Evolutionary conservation across 2,113 vertebrate species (phyloP), one percentile per base, ranked within the genome.

Genomic region (Semnornis frantzii): DNA sequence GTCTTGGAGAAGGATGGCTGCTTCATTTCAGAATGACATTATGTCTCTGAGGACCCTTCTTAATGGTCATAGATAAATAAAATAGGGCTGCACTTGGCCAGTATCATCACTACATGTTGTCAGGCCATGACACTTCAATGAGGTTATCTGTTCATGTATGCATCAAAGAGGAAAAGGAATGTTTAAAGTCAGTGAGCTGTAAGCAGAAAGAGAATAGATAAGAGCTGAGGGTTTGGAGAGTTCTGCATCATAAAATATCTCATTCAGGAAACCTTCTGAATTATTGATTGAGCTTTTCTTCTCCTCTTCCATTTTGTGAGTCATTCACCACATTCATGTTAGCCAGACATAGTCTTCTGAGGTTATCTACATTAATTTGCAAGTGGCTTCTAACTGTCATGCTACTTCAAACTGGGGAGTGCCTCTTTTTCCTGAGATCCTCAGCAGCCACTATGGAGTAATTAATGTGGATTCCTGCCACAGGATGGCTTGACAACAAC

Each of bases 121-220:
- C 17, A 31, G 74, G 64, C 39, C 59, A 44, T 44, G 42, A 25
- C 31, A 46, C 71, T 87, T 66, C 84, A 87, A 3, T 62, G 54
- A 91, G 19, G 52, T 91, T 15, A 64, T 87, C 79, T 91, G 10
- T 39, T 78, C 85, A 68, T 57, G 12, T 54, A 85, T 75, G 24
- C 85, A 87, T 80, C 71, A 92, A 93, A 93, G 52, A 28, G n/a
- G 33, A 93, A 54, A 92, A 90, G 87, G 85, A 30, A 28, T 42
- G 16, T 84, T 89, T 68, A 64, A 57, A 63, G 73, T 86, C 80
- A 89, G 50, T 76, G 48, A 92, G 62, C 48, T 88, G 28, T 54
- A 52, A 90, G 68, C 24, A 85, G 85, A 82, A 76, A 71, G 60
- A 65, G 15, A 87, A 92, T 8, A 86, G 31, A 12, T 87, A 89